Base-by-base conservation (phyloP, 2,888 invertebrate species). In the Aricia artaxerxes region DNA sequence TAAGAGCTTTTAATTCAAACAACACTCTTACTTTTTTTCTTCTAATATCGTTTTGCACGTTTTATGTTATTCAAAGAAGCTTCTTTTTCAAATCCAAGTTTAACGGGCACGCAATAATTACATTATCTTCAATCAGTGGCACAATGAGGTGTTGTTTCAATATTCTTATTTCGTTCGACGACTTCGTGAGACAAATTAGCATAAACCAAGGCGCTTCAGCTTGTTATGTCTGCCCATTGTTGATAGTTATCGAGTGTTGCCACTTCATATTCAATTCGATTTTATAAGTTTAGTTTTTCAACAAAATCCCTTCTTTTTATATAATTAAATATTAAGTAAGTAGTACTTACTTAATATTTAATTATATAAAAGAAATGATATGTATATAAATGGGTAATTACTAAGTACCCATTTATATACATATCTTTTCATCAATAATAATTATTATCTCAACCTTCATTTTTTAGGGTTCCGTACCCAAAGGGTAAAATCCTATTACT, bases 101-200 rank as follows among this genome's bases (percentile, higher is more conserved):
- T 60, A 57, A 69, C 35, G 31, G 69, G 69, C 69, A 69, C 35
- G 35, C 35, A 38, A 75, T 49, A 75, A 31, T 76, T 53, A 53
- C 75, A 53, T 75, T 76, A 53, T 76, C 76, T 53, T 76, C 53
- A 57, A 76, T 76, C 57, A 53, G 57, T 53, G 31, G 76, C 57
- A 76, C 44, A 75, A n/a, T 61, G 53, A 78, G 57, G 44, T 69
- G 49, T 78, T 72, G 44, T 78, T 75, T 61, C 44, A 38, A 73
- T 73, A 69, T 80, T 77, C 64, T 77, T 81, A 79, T 81, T 80
- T 69, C 69, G 73, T 79, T 78, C 80, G 79, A 79, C 79, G 79
- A 82, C 80, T 77, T 79, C 75, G 79, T 79, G 79, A 80, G 82
- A 81, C 82, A 82, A 82, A 82, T 82, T 82, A 81, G 79, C 80